These are phyloP conservation scores for Goniozus legneri DNA, from an alignment of 1,140 invertebrate genomes.

Conservation along the genomic window DNA sequence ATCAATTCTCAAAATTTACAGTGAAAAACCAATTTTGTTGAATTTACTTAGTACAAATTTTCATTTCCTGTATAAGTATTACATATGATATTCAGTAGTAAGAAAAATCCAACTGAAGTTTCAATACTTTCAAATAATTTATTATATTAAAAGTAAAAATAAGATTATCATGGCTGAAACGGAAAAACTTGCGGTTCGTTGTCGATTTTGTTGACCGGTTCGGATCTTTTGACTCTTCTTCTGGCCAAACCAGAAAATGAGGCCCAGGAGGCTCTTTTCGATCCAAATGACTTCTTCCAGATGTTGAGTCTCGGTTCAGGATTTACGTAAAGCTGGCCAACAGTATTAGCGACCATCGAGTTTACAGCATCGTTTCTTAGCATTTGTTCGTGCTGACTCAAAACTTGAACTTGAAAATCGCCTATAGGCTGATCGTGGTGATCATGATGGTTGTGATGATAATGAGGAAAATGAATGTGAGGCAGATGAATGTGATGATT, in stretches of 20 bases:
- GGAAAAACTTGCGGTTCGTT: constrained; percentile 15
- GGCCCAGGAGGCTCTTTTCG: not conserved
- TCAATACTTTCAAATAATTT: too few species aligned
- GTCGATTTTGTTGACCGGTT: not conserved
- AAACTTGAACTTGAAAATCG: not conserved
- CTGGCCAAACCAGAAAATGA: not conserved
- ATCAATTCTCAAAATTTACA: too few species aligned
- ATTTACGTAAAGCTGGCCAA: not conserved
- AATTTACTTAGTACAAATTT: too few species aligned
- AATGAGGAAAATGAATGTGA: not conserved
- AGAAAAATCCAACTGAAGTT: too few species aligned
- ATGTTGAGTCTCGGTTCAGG: not conserved
- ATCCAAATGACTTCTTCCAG: not conserved
- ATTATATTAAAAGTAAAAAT: too few species aligned
- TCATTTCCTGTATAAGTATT: too few species aligned
- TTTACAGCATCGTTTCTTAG: not conserved
- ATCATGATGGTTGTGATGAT: constrained; percentile 4
- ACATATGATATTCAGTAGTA: too few species aligned
- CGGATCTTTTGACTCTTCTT: not conserved
- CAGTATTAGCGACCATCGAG: not conserved
- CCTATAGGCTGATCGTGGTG: not conserved
- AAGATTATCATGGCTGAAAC: constrained; percentile 19
- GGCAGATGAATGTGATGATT: constrained; percentile 8
- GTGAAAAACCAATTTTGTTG: too few species aligned
- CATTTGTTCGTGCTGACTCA: not conserved